phyloP scores from a whole-genome alignment of 2,888 invertebrate genomes.

The Blomia tropicalis region DNA sequence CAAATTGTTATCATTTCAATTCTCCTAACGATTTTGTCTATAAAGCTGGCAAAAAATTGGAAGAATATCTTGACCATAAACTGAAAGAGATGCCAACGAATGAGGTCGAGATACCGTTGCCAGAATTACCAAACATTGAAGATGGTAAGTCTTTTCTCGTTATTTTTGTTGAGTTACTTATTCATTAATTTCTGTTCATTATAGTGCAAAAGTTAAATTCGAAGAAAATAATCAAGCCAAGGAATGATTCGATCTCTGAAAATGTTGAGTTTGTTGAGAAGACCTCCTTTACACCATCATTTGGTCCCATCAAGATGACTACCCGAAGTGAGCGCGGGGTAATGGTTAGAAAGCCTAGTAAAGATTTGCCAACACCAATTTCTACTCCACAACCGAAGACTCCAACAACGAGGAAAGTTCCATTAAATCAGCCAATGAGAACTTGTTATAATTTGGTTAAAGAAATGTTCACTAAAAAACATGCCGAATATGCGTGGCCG shows the following conservation, averaged over 20 bases:
- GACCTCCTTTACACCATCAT: neutral
- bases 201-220: constrained; percentile 10
- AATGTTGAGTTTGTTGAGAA: neutral
- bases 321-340: constrained; percentile 20
- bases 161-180: neutral
- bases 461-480: constrained; percentile 21
- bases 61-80: constrained; percentile 21
- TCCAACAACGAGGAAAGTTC: constrained; percentile 11
- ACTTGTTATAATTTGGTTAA: constrained; percentile 19
- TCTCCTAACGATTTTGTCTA: constrained; percentile 18
- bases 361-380: constrained; percentile 17
- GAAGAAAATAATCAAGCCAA: neutral
- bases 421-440: constrained; percentile 19
- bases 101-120: constrained; percentile 19
- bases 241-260: neutral
- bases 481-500: constrained; percentile 22
- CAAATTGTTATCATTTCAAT: constrained; percentile 20
- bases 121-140: neutral
- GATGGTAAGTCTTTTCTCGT: constrained; percentile 8
- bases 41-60: constrained; percentile 21
- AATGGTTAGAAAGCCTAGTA: constrained; percentile 5
- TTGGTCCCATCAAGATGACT: constrained; percentile 6
- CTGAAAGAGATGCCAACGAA: constrained; percentile 21
- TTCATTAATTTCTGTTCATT: neutral
- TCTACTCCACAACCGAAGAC: neutral